Conservation (phyloP, 2,888 invertebrate genomes). For the Sabellastarte sp. region DNA sequence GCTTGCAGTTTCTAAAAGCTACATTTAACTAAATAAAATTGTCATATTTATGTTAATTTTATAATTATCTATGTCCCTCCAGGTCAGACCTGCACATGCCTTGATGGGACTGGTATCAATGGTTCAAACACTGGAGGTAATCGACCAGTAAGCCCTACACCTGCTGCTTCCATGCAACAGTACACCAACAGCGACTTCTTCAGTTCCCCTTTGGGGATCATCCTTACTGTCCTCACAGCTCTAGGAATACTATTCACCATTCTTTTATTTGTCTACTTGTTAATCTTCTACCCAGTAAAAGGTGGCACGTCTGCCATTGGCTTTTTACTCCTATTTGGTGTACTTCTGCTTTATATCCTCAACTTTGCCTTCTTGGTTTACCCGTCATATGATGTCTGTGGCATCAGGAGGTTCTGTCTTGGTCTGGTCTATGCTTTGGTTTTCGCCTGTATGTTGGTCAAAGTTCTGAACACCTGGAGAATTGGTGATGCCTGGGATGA, state of each 20-base stretch:
- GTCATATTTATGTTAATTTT: too few species aligned
- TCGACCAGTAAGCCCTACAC: too few species aligned
- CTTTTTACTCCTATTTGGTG: constrained; percentile 59
- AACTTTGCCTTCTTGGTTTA: constrained; percentile 60
- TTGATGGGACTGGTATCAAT: constrained; percentile 14
- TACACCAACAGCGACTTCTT: too few species aligned
- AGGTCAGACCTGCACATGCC: constrained; percentile 38
- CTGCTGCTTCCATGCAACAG: too few species aligned
- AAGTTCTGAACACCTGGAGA: constrained; percentile 58
- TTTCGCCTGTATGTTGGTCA: constrained; percentile 60
- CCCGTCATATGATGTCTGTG: constrained; percentile 56
- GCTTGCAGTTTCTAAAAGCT: too few species aligned
- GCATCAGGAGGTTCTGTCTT: constrained; percentile 58
- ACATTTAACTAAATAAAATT: too few species aligned
- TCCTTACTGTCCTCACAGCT: too few species aligned
- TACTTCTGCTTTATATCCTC: constrained; percentile 57
- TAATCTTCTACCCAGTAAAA: constrained; percentile 56
- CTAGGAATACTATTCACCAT: constrained; percentile 57
- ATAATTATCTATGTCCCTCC: too few species aligned
- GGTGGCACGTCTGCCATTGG: constrained; percentile 59
- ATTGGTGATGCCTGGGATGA: constrained; percentile 25
- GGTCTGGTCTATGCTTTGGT: constrained; percentile 60
- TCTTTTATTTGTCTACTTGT: constrained; percentile 57
- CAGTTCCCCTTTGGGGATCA: too few species aligned
- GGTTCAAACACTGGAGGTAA: constrained; percentile 28